phyloP scores from a whole-genome alignment of 2,113 vertebrate genomes.

The Shinisaurus crocodilurus region DNA sequence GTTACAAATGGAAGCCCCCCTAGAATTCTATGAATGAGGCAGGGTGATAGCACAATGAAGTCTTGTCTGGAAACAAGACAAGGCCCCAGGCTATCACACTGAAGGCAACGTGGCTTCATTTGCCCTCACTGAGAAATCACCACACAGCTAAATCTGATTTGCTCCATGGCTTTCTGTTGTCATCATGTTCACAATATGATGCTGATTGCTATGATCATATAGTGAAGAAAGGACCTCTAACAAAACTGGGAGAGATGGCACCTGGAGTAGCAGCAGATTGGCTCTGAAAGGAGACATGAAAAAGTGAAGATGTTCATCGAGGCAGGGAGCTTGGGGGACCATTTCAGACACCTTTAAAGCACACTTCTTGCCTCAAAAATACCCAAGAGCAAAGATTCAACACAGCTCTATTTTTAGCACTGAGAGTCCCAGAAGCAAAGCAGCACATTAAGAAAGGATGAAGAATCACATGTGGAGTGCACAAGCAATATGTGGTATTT shows the following conservation, averaged over 20 bases:
- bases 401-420: neutral
- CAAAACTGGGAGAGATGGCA: neutral
- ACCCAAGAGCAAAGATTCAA: neutral
- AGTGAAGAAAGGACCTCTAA: neutral
- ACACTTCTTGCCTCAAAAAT: neutral
- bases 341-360: neutral
- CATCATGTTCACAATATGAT: neutral
- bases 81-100: neutral
- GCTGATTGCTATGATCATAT: neutral
- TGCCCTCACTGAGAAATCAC: neutral
- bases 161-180: neutral
- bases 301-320: neutral
- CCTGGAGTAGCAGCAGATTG: neutral
- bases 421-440: neutral
- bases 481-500: neutral
- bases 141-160: neutral
- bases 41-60: neutral
- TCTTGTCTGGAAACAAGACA: neutral
- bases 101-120: neutral
- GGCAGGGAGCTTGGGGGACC: too few relatives aligned
- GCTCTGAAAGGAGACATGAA: neutral
- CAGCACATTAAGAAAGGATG: neutral
- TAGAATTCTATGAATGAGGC: too few relatives aligned
- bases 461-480: neutral
- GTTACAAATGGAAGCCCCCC: too few relatives aligned